Percentiles rank a stretch among this genome's conserved stretches.
These are phyloP conservation scores for Trissolcus basalis DNA, from an alignment of 1,140 invertebrate genomes.

Conservation along the genomic window DNA sequence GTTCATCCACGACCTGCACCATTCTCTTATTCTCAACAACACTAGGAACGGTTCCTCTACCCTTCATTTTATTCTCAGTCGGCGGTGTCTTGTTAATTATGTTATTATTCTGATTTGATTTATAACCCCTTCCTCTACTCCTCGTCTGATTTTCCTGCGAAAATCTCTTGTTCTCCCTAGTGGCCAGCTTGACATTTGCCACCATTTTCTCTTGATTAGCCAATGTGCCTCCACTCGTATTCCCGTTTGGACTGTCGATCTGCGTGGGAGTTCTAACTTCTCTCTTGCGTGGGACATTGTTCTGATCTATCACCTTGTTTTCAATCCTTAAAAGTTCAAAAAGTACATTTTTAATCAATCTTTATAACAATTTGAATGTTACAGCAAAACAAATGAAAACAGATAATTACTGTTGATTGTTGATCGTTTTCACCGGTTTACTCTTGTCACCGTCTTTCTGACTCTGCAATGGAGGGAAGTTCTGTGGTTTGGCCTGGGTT, in stretches of 20 bases:
- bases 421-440: slow-evolving; percentile 45
- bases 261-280: slow-evolving; percentile 62
- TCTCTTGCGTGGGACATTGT: slow-evolving; percentile 69
- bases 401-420: slow-evolving; percentile 63
- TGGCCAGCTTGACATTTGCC: slow-evolving; percentile 52
- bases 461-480: slow-evolving; percentile 69
- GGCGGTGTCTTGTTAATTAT: slow-evolving; percentile 64
- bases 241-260: slow-evolving; percentile 66
- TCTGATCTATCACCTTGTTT: slow-evolving; percentile 68
- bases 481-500: slow-evolving; percentile 64
- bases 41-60: slow-evolving; percentile 64
- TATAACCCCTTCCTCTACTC: slow-evolving; percentile 72
- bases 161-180: slow-evolving; percentile 67
- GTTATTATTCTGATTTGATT: slow-evolving; percentile 69
- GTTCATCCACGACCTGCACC: slow-evolving; percentile 65
- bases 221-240: slow-evolving; percentile 35
- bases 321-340: slow-evolving; percentile 63
- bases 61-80: slow-evolving; percentile 71
- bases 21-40: slow-evolving; percentile 66
- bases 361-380: slow-evolving; percentile 13
- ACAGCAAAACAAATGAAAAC: neutral
- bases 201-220: slow-evolving; percentile 61
- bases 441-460: slow-evolving; percentile 65
- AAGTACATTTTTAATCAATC: slow-evolving; percentile 7
- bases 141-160: slow-evolving; percentile 64